Conservation (phyloP, 2,797 vertebrate genomes). For the Acipenser oxyrinchus region DNA sequence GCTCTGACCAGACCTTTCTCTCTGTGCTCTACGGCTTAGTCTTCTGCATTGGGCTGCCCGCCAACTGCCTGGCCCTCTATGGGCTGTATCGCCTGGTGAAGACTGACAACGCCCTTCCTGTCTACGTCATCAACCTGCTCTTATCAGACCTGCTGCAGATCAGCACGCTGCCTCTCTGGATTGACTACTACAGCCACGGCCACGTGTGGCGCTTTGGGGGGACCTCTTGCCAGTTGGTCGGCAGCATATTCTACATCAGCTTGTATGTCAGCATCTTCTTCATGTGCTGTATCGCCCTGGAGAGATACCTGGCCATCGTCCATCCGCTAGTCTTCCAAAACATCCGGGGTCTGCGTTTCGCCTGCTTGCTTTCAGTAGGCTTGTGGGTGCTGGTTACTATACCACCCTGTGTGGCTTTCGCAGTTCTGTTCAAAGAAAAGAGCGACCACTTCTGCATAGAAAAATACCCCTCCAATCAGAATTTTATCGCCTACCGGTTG, state of each 20-base stretch:
- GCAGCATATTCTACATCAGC: neutral
- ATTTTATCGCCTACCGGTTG: neutral
- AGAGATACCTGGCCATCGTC: conserved; percentile 10
- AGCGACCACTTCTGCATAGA: neutral
- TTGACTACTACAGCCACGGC: neutral
- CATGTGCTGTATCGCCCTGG: conserved; percentile 6
- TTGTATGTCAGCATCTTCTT: conserved; percentile 4
- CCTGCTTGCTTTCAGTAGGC: neutral
- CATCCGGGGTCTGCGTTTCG: neutral
- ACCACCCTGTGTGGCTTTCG: neutral
- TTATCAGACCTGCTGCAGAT: neutral
- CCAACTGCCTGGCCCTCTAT: conserved; percentile 1
- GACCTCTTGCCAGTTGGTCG: neutral
- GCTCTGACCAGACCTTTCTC: neutral
- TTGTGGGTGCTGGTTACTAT: neutral
- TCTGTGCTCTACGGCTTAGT: neutral
- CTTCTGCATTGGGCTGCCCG: conserved; percentile 6
- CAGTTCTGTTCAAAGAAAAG: neutral
- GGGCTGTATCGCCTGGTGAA: neutral
- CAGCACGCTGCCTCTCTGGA: conserved; percentile 1
- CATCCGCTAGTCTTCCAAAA: neutral
- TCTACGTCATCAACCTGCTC: conserved; percentile 4
- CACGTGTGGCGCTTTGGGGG: neutral
- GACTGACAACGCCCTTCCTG: neutral
- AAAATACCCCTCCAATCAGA: neutral